A percentile compares a stretch with the other conserved stretches of the same genome.
phyloP scores from a whole-genome alignment of 2,797 vertebrate species.

The Helarctos malayanus region DNA sequence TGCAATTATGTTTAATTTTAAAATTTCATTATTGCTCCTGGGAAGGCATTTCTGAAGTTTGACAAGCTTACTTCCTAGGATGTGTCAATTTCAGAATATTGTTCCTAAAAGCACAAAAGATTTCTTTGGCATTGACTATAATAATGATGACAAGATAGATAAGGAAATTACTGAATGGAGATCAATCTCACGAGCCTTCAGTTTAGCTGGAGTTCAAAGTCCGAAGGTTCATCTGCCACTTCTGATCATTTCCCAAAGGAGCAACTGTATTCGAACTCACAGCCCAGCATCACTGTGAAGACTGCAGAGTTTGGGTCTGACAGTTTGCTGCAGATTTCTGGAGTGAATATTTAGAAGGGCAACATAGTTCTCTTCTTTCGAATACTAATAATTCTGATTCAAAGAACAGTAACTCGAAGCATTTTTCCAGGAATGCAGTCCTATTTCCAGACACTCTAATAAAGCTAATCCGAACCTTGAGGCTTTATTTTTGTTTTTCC shows the following conservation, averaged over 20 bases:
- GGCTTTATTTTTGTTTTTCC: slow-evolving; percentile 72
- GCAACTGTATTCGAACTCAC: neutral
- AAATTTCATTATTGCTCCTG: neutral
- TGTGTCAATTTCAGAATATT: neutral
- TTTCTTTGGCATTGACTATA: neutral
- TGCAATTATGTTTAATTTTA: slow-evolving; percentile 35
- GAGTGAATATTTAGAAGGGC: slow-evolving; percentile 1
- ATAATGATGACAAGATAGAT: neutral
- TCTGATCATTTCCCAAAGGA: slow-evolving; percentile 4
- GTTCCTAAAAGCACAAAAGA: slow-evolving; percentile 11
- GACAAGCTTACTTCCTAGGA: neutral
- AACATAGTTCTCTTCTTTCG: slow-evolving; percentile 1
- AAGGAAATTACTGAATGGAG: neutral
- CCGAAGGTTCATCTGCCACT: neutral
- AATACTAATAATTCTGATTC: slow-evolving; percentile 7
- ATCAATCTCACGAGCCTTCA: neutral
- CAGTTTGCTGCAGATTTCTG: neutral
- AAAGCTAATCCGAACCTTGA: slow-evolving; percentile 57
- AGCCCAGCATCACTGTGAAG: neutral
- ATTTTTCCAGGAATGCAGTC: slow-evolving; percentile 26
- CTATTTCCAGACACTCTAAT: slow-evolving; percentile 66
- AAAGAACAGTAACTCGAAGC: neutral
- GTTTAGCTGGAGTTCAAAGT: neutral
- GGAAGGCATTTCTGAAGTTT: slow-evolving; percentile 9
- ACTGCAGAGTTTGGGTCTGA: neutral